Evolutionary conservation across 2,888 invertebrate species (phyloP).

Genomic region (Ashinkailepas kermadecensis): DNA sequence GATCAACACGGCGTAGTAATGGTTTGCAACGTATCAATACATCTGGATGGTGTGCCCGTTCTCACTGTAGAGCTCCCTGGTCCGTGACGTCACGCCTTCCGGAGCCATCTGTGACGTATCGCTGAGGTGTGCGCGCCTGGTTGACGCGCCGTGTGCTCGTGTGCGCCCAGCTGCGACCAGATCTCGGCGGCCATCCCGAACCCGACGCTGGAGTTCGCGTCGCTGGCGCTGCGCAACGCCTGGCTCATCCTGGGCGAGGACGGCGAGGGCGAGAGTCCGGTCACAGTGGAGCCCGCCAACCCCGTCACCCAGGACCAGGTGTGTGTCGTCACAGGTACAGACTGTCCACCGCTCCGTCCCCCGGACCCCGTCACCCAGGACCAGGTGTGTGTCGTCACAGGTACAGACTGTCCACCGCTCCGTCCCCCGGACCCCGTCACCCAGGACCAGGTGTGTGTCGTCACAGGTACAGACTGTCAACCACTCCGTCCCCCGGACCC

Average conservation of each 20-base stretch:
- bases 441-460: not conserved
- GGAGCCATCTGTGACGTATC: not conserved
- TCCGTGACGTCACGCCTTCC: not conserved
- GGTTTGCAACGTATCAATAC: no score
- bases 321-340: not conserved
- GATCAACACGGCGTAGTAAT: no score
- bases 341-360: not conserved
- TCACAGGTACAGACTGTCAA: not conserved
- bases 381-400: not conserved
- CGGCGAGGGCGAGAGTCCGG: slow-evolving; percentile 23
- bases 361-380: not conserved
- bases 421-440: no score
- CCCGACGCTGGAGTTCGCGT: slow-evolving; percentile 81
- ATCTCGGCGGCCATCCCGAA: slow-evolving; percentile 79
- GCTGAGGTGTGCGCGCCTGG: not conserved
- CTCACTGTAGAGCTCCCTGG: not conserved
- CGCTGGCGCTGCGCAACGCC: slow-evolving; percentile 79
- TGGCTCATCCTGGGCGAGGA: slow-evolving; percentile 58
- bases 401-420: not conserved
- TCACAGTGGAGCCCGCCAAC: slow-evolving; percentile 22
- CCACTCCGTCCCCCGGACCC: no score
- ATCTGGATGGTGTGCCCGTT: no score
- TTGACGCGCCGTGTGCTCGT: not conserved
- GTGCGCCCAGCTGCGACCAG: slow-evolving; percentile 48
- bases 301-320: slow-evolving; percentile 21